These are phyloP conservation scores for Epinotia ramella DNA, from an alignment of 2,888 invertebrate species.

Conservation along the genomic window DNA sequence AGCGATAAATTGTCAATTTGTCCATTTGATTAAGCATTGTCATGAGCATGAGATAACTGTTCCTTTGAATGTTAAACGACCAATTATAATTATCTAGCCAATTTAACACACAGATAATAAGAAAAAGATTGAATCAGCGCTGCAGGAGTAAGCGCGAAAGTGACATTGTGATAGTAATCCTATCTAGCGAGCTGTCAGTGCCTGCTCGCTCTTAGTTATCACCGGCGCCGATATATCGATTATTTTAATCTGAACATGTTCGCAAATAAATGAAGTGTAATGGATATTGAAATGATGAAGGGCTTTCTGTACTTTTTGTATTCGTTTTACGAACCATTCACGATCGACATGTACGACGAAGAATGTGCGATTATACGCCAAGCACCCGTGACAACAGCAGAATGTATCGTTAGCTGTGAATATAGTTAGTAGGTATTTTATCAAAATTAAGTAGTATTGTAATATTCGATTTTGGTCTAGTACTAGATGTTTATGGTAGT, in stretches of 20 bases:
- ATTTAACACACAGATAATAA: constrained; percentile 17
- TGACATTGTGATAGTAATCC: constrained; percentile 37
- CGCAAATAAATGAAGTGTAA: constrained; percentile 32
- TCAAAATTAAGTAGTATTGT: background rate
- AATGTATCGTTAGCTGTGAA: too few species aligned
- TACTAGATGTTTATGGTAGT: background rate
- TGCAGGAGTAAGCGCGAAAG: constrained; percentile 33
- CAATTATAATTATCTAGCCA: background rate
- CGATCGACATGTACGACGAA: background rate
- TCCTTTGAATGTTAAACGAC: background rate
- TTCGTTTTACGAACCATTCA: constrained; percentile 2
- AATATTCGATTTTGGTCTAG: background rate
- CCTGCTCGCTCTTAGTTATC: constrained; percentile 33
- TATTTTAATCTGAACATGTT: constrained; percentile 34
- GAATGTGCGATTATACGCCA: background rate
- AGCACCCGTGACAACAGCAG: background rate
- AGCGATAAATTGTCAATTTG: background rate
- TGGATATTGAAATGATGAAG: constrained; percentile 18
- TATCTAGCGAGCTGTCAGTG: constrained; percentile 33
- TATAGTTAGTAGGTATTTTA: background rate
- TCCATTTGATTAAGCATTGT: background rate
- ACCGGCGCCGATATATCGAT: constrained; percentile 31
- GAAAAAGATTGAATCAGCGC: constrained; percentile 10
- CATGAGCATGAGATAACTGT: background rate
- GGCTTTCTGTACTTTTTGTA: constrained; percentile 14